These are phyloP conservation scores for Andrena haemorrhoa DNA, from an alignment of 2,888 invertebrate genomes.

Conservation along the genomic window DNA sequence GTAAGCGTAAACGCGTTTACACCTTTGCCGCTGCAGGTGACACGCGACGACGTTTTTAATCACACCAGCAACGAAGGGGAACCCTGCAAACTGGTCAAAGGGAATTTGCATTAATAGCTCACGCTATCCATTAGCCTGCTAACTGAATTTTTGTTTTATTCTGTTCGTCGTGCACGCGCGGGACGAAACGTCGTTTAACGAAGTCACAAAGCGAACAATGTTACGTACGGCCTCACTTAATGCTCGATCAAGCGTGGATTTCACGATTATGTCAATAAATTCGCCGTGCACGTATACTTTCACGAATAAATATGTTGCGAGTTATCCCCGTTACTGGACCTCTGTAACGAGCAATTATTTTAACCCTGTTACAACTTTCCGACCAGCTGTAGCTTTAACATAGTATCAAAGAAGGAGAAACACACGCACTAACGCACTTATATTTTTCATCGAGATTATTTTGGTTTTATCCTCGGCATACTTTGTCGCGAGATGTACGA, in stretches of 20 bases:
- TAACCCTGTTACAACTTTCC: not conserved
- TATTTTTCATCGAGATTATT: not conserved
- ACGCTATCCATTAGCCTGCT: conserved; percentile 75
- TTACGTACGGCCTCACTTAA: conserved; percentile 62
- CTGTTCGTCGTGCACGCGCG: conserved; percentile 50
- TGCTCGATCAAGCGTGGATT: conserved; percentile 66
- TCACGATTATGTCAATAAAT: conserved; percentile 63
- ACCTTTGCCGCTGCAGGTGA: conserved; percentile 28
- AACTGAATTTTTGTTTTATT: conserved; percentile 78
- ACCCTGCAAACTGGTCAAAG: conserved; percentile 73
- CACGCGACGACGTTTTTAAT: conserved; percentile 68
- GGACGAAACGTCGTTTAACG: conserved; percentile 68
- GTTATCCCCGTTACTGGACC: not conserved
- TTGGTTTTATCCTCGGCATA: not conserved
- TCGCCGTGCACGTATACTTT: conserved; percentile 12
- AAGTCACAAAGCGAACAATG: conserved; percentile 75
- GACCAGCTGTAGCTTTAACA: too few species aligned
- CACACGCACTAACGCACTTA: too few species aligned
- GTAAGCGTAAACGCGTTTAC: conserved; percentile 26
- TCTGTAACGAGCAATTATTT: not conserved
- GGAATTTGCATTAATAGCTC: conserved; percentile 79
- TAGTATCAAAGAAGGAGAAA: too few species aligned
- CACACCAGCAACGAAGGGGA: conserved; percentile 31
- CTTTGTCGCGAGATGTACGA: not conserved
- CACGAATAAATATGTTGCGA: not conserved